Evolutionary conservation across 2,888 invertebrate species (phyloP), one percentile per base, ranked within the genome.

Genomic region (Neoitamus cyanurus): DNA sequence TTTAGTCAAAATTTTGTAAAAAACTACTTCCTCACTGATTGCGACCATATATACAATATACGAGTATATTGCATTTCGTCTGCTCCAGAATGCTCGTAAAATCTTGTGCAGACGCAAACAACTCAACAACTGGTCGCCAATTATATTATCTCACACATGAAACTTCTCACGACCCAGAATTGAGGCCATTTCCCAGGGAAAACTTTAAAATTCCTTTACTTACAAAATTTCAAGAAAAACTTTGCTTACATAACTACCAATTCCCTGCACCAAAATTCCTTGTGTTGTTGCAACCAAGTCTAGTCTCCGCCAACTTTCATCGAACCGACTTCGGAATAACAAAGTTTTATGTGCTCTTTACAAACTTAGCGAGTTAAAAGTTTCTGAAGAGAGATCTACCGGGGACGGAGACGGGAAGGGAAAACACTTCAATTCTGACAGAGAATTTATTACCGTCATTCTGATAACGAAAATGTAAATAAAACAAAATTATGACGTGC

Each of bases 381-480:
- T 58, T 25, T 5, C 58, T 20, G 20, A 7, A 20, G 20, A 58
- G 15, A 58, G 58, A 25, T 58, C 20, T 20, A 15, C 4, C n/a
- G 42, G n/a, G 42, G 42, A 15, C n/a, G 42, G 5, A 6, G 5
- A 13, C n/a, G 42, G 25, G 58, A 20, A 25, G 25, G 6, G 58
- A 25, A 58, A 58, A 58, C 25, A 28, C 75, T 75, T 75, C 75
- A 75, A 42, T 75, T 42, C 28, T 37, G 25, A 13, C 6, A 28
- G 42, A 75, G 58, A 75, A 75, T 75, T 75, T 75, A 75, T 75
- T 75, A 20, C 75, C 25, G 37, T 75, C 37, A 42, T 75, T 75
- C 42, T 75, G 75, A 75, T 75, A 75, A 42, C 75, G 37, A 37
- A 46, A 75, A 75, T 75, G 75, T 75, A 75, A 75, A 75, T 75